Evolutionary conservation across 2,113 vertebrate genomes (phyloP), one percentile per base, ranked within the genome.

Genomic region (Todiramphus chloris): DNA sequence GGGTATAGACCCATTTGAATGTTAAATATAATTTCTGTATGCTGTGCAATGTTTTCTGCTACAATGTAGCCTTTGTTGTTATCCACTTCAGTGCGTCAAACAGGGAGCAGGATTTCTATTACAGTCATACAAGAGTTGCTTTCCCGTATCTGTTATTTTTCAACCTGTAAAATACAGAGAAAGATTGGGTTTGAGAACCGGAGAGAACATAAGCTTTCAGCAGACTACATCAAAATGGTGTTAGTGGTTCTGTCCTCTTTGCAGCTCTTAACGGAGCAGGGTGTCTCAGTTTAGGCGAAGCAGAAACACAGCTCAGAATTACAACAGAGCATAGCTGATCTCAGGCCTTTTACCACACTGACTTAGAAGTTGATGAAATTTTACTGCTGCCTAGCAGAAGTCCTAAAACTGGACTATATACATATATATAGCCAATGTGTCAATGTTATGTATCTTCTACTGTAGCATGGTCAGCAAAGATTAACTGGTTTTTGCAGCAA

Each of bases 391-490:
- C 21, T 70, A 39, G 48, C 33, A 39, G 31, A 44, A 67, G 44
- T 59, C 58, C 64, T 77, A 31, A 59, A 83, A 66, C 37, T 35
- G 13, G 41, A 21, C 48, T 56, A 16, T 43, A 85, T 43, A 16
- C 10, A 2, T 51, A 5, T 46, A 70, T 5, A 20, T 59, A 74
- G 70, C 35, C 10, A 76, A 9, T 18, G 19, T 5, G 1, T 48
- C 66, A 31, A 24, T 41, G n/a, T 48, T 53, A 53, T 0, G 0
- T 30, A 19, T 35, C 37, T 41, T 73, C 51, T 66, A 5, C 39
- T 68, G 33, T 41, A 30, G 46, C 5, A 24, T 2, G 10, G 18
- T 48, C 39, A 62, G 46, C 17, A 55, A 67, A 21, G 53, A 33
- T 35, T 24, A 60, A 28, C 21, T 5, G 9, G 7, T 43, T 37